Percentiles rank a stretch among this genome's conserved stretches.
Conservation (phyloP, 2,888 invertebrate species). For the Zele albiditarsus region DNA sequence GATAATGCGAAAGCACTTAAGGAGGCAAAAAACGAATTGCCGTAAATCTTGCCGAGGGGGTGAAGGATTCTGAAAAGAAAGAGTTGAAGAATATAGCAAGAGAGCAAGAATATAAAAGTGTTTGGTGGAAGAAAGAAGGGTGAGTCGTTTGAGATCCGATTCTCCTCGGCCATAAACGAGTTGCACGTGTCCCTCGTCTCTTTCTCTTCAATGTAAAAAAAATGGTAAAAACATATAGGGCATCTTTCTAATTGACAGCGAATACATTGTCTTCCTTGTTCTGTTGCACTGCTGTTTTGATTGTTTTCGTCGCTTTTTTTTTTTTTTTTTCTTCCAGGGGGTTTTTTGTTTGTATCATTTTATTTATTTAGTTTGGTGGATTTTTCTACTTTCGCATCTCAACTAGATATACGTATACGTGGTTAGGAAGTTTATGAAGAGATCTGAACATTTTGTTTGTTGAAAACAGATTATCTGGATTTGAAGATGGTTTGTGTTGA, state of each 20-base stretch:
- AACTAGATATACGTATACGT: too few species aligned
- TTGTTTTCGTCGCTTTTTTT: constrained; percentile 11
- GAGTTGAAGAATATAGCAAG: constrained; percentile 37
- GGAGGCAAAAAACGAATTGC: constrained; percentile 64
- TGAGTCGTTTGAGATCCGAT: constrained; percentile 61
- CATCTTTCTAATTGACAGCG: constrained; percentile 65
- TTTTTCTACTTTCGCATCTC: not conserved
- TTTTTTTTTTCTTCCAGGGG: not conserved
- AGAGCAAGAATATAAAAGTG: not conserved
- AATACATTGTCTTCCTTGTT: constrained; percentile 64
- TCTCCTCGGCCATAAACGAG: constrained; percentile 65
- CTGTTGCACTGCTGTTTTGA: constrained; percentile 10
- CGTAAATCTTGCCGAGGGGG: constrained; percentile 61
- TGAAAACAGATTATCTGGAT: too few species aligned
- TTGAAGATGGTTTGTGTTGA: too few species aligned
- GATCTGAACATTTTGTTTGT: too few species aligned
- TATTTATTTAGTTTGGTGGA: constrained; percentile 4
- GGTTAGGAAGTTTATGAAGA: too few species aligned
- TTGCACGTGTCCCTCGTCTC: constrained; percentile 36
- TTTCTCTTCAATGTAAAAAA: constrained; percentile 21
- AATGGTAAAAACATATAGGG: constrained; percentile 9
- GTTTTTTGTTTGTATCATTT: not conserved
- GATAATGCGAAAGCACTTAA: constrained; percentile 65
- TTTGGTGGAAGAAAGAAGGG: constrained; percentile 30
- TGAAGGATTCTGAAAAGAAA: constrained; percentile 32